Conservation (phyloP, 2,888 invertebrate species). For the Leucozona laternaria region DNA sequence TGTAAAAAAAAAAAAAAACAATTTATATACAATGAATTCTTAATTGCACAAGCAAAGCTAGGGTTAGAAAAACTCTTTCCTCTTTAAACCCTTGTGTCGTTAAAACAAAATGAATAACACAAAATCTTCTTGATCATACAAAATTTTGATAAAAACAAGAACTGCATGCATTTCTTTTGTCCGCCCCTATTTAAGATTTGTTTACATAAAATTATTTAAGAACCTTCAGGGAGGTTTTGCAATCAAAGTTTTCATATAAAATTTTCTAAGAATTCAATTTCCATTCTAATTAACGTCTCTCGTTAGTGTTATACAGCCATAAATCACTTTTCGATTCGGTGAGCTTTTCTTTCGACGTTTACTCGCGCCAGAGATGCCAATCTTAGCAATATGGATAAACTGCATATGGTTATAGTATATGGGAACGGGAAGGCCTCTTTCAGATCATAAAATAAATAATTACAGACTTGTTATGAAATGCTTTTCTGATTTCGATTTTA, state of each 20-base stretch:
- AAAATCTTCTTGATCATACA: no score
- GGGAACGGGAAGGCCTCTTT: conserved; percentile 2
- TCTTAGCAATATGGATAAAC: neutral
- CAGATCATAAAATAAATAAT: conserved; percentile 69
- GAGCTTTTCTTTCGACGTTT: neutral
- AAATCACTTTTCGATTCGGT: conserved; percentile 30
- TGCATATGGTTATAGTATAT: neutral
- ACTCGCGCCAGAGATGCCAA: neutral
- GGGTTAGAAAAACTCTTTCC: no score
- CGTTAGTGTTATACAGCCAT: conserved; percentile 11
- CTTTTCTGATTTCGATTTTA: conserved; percentile 44
- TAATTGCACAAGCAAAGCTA: no score
- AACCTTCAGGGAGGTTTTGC: no score
- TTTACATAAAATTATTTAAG: neutral
- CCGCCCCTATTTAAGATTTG: no score
- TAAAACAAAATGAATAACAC: no score
- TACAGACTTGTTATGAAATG: conserved; percentile 67
- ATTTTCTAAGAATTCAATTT: conserved; percentile 15
- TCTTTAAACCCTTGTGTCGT: no score
- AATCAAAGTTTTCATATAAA: neutral
- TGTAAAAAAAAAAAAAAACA: no score
- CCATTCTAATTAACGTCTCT: conserved; percentile 28
- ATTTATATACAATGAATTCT: no score
- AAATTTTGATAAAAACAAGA: no score
- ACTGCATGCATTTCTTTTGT: no score